A percentile compares a stretch with the other conserved stretches of the same genome.
These are phyloP conservation scores for Coturnix japonica DNA, from an alignment of 2,113 vertebrate genomes.

Conservation along the genomic window DNA sequence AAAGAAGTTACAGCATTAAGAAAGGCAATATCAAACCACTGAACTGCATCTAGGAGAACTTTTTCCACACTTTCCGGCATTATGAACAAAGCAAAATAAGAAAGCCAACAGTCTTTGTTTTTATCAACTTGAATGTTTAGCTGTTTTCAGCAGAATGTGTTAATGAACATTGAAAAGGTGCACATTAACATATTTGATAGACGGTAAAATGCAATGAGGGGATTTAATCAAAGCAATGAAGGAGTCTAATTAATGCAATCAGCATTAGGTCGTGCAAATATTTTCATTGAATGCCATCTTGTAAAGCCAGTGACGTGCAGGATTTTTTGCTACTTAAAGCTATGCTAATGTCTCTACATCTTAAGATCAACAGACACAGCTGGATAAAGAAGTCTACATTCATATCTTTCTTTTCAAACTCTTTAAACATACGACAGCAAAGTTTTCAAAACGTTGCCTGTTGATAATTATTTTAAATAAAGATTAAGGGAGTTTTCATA, in stretches of 20 bases:
- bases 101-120: slow-evolving; percentile 56
- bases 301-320: slow-evolving; percentile 79
- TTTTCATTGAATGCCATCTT: slow-evolving; percentile 87
- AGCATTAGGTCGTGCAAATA: slow-evolving; percentile 83
- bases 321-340: slow-evolving; percentile 50
- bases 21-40: slow-evolving; percentile 53
- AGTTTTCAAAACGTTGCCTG: neutral
- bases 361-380: slow-evolving; percentile 34
- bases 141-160: slow-evolving; percentile 72
- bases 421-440: neutral
- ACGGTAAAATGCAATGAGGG: slow-evolving; percentile 79
- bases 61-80: slow-evolving; percentile 17
- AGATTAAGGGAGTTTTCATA: neutral
- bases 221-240: slow-evolving; percentile 82
- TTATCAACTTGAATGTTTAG: slow-evolving; percentile 62
- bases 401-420: neutral
- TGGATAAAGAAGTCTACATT: slow-evolving; percentile 4
- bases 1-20: slow-evolving; percentile 34
- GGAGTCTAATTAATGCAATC: slow-evolving; percentile 84
- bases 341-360: neutral
- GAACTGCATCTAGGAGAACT: slow-evolving; percentile 21
- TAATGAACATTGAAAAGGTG: slow-evolving; percentile 76
- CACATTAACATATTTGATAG: slow-evolving; percentile 80
- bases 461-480: neutral
- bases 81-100: slow-evolving; percentile 70